Percentiles rank a stretch among this genome's conserved stretches.
phyloP scores from a whole-genome alignment of 2,797 vertebrate genomes.

The Decapterus maruadsi region DNA sequence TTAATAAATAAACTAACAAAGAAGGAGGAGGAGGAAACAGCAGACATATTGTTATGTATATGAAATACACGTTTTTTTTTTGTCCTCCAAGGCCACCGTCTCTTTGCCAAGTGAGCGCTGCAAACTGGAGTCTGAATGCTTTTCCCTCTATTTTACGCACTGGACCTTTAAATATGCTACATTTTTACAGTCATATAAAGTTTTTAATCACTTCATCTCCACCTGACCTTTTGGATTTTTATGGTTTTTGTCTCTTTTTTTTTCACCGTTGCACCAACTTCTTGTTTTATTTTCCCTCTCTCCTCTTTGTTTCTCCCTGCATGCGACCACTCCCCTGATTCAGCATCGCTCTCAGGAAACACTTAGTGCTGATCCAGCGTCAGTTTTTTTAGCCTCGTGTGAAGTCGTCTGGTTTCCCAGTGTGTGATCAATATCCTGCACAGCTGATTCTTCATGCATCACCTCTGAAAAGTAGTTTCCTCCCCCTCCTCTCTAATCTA shows the following conservation, averaged over 20 bases:
- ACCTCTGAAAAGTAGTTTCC: not conserved
- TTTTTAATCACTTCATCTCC: not conserved
- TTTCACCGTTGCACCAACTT: not conserved
- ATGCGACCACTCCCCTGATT: conserved; percentile 19
- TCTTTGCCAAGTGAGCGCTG: no score
- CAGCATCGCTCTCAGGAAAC: not conserved
- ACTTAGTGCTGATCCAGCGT: conserved; percentile 20
- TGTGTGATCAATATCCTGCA: not conserved
- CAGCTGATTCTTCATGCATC: not conserved
- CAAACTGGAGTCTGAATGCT: no score
- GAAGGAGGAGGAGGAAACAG: no score
- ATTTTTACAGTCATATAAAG: not conserved
- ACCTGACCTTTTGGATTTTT: not conserved
- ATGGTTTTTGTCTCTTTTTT: no score
- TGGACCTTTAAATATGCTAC: no score
- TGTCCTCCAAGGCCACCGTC: no score
- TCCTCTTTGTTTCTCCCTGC: not conserved
- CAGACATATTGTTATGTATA: no score
- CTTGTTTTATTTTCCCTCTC: not conserved
- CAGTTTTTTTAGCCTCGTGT: not conserved
- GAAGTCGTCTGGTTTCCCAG: not conserved
- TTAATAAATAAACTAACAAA: no score
- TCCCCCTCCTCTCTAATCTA: not conserved
- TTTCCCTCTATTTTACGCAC: no score
- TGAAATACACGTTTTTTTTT: no score